Evolutionary conservation across 2,797 vertebrate species (phyloP).

Genomic region (Amniataba percoides): DNA sequence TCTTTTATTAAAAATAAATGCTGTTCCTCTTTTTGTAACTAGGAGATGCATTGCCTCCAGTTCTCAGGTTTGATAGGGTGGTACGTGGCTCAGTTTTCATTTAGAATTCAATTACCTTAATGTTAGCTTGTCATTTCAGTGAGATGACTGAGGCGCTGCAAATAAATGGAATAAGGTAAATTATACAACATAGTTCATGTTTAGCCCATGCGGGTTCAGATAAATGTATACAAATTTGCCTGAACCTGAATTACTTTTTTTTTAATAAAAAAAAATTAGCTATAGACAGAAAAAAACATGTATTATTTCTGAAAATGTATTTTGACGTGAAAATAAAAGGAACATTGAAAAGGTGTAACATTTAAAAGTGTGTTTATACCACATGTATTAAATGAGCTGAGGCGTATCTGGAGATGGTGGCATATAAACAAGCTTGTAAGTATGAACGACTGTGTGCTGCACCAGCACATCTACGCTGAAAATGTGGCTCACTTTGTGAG

Average conservation of each 20-base stretch:
- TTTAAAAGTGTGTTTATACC: background rate
- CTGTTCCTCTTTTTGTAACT: background rate
- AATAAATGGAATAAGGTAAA: background rate
- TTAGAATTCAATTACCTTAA: no score
- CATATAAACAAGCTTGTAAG: background rate
- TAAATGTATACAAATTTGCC: background rate
- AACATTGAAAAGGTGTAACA: background rate
- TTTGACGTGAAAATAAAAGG: background rate
- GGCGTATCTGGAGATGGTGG: background rate
- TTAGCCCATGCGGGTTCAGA: background rate
- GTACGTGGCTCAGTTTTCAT: background rate
- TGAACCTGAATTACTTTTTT: background rate
- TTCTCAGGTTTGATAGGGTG: background rate
- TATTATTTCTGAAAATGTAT: background rate
- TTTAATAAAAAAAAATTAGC: background rate
- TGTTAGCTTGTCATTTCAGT: no score
- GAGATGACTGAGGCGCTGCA: no score
- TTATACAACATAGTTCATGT: background rate
- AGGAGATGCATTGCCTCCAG: background rate
- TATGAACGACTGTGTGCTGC: background rate
- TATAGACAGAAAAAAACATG: background rate
- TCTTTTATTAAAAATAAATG: background rate
- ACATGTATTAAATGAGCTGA: background rate
- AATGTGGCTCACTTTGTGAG: constrained; percentile 13
- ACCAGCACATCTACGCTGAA: background rate